Evolutionary conservation across 2,113 vertebrate genomes (phyloP), one percentile per base, ranked within the genome.

Genomic region (Picathartes gymnocephalus): DNA sequence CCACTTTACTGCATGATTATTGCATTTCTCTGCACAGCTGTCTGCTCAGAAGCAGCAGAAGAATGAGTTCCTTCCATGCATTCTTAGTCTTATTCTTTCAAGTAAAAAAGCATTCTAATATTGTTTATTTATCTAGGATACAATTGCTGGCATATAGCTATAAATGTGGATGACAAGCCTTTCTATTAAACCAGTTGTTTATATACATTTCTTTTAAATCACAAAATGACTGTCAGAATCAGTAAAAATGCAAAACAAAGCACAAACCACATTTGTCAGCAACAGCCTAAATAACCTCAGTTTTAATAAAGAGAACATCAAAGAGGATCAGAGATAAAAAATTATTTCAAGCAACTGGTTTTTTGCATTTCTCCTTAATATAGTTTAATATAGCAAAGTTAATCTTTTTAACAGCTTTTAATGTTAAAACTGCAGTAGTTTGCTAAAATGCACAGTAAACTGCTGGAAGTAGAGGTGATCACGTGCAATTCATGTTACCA

Each of bases 161-260:
- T 61, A 77, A n/a, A 50, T 37, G 50, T 28, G 74, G 86, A 79
- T 78, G 81, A 94, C 92, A 8, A 19, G 72, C 28, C 56, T 90
- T 66, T 50, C 8, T 92, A 57, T 88, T 95, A 97, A 96, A 94
- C 81, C 48, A 42, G 4, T 48, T 72, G 94, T 95, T 71, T 81
- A 42, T 18, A 50, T 25, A 12, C 8, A 23, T 66, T 93, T 93
- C 73, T 94, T 96, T 93, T 82, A 92, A 71, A 86, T 56, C 82
- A 96, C n/a, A 27, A 93, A 97, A 81, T 91, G 92, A 92, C 84
- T 90, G 92, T 88, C 92, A 97, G 96, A 96, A 92, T 92, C 90
- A 90, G 90, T 95, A 89, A 88, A 90, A 86, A 24, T 2, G 3
- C 12, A 25, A 72, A 50, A 22, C 31, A 42, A 84, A 92, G 71